Base-by-base conservation (phyloP, 2,888 invertebrate genomes). In the Ametastegia equiseti region DNA sequence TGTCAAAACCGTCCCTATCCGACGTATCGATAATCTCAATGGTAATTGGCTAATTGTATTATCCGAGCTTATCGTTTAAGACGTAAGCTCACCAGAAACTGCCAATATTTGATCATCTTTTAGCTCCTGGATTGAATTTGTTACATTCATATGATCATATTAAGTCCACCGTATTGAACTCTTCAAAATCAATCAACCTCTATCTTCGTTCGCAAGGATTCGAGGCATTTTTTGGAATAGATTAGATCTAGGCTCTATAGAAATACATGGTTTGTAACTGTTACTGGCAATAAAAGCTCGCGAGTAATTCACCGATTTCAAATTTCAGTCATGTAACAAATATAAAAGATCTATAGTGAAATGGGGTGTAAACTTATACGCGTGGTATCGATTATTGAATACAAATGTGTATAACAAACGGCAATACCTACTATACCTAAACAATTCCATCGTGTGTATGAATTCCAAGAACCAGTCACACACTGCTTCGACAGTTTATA, bases 271-370 rank as follows among this genome's bases (percentile, higher is more conserved):
- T 23, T n/a, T 36, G 2, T 67, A 67, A 67, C 65, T 67, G 65
- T 39, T 67, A 19, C 36, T 39, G 39, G 19, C 39, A 19, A 67
- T 67, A 39, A 60, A 60, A 23, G 11, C 30, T 6, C 5, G 15
- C 36, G 39, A 39, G 23, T 1, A 15, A 15, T 47, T 71, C 45
- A 33, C 86, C 83, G 84, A 85, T 82, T 86, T 86, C 83, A 84
- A 85, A 86, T 86, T 84, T 83, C 83, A 84, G 84, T 86, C 86
- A 85, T 85, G 85, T 84, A 85, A 85, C 83, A 81, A 84, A 80
- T 82, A 81, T 82, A 85, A 60, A 36, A 81, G 82, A 82, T 85
- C 81, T 83, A n/a, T n/a, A 47, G 71, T 71, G 71, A 45, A 71
- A 42, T 23, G 45, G 23, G 23, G 39, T 39, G 39, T 67, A 67